Percentiles rank a stretch among this genome's conserved stretches.
phyloP scores from a whole-genome alignment of 2,113 vertebrate species.

The Ardeotis arabs region DNA sequence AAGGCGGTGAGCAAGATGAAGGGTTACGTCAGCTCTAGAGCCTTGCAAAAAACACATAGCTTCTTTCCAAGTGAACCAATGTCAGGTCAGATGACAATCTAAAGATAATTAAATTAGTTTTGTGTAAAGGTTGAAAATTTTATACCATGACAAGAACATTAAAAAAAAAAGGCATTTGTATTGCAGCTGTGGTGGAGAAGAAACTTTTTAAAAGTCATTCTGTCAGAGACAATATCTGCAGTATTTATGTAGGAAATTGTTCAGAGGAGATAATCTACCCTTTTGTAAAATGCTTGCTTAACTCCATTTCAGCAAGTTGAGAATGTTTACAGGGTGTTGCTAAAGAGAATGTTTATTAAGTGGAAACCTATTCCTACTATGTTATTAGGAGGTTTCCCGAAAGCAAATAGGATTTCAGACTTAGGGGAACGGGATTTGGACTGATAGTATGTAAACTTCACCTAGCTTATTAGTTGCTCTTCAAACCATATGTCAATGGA shows the following conservation, averaged over 20 bases:
- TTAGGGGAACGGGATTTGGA: not conserved
- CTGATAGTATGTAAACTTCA: not conserved
- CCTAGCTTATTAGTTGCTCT: not conserved
- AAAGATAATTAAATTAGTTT: not conserved
- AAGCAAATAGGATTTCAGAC: constrained; percentile 8
- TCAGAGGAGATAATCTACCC: not conserved
- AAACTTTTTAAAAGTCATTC: not conserved
- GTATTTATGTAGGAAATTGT: not conserved
- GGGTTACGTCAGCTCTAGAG: not conserved
- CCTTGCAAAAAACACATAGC: not conserved
- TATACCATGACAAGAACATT: not conserved
- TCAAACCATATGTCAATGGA: constrained; percentile 1
- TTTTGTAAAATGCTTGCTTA: not conserved
- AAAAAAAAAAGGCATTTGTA: not conserved
- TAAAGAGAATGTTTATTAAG: not conserved
- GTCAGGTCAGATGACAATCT: not conserved
- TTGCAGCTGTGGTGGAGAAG: not conserved
- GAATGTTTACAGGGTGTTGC: not conserved
- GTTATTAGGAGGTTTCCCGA: not conserved
- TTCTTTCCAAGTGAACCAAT: not conserved
- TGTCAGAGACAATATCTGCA: not conserved
- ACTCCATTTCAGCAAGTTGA: not conserved
- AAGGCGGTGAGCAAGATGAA: not conserved
- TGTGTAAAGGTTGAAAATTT: not conserved
- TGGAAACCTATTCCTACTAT: not conserved